Base-by-base conservation (phyloP, 2,113 vertebrate genomes). In the Microcebus ravelobensis region DNA sequence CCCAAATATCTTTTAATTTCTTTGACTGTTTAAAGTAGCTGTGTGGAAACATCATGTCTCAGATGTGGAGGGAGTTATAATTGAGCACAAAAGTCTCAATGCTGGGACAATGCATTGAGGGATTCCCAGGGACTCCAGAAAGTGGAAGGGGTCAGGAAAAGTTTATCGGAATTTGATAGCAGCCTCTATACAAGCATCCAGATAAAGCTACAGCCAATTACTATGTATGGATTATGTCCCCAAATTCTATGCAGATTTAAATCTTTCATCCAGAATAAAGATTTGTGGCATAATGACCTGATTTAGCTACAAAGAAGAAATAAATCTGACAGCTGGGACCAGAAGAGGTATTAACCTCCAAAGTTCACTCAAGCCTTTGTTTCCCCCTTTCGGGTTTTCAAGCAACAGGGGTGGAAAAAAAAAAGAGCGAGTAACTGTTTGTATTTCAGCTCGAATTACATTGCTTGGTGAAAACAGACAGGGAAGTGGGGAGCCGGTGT, bases 331-430 rank as follows among this genome's bases (percentile, higher is more conserved):
- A 98, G 98, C 96, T 97, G 97, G 98, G 98, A 98, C 98, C 95
- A 98, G 98, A 98, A 97, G 96, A 96, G 91, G 97, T 98, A 99
- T 99, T 99, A 99, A 99, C 99, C 95, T 97, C 97, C 97, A 96
- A 98, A 98, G 97, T 98, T 98, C 98, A 98, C 61, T 61, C 96
- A 96, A 87, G 96, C 91, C 97, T 99, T 98, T 99, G 97, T 98
- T 98, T 98, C 97, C 97, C 98, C 88, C 96, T 98, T 98, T 98
- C 95, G 94, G 94, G 84, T 97, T 98, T 98, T 98, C 97, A 97
- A 98, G 97, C 97, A 98, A 96, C 96, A 98, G 97, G 87, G 96
- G 91, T 86, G 95, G 97, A 97, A 97, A 97, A 95, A 97, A 97
- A 97, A 98, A 97, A 96, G 84, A 97, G 89, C 85, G 95, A 95